Evolutionary conservation across 1,140 invertebrate genomes (phyloP), one percentile per base, ranked within the genome.

Genomic region (Dendroctonus valens): DNA sequence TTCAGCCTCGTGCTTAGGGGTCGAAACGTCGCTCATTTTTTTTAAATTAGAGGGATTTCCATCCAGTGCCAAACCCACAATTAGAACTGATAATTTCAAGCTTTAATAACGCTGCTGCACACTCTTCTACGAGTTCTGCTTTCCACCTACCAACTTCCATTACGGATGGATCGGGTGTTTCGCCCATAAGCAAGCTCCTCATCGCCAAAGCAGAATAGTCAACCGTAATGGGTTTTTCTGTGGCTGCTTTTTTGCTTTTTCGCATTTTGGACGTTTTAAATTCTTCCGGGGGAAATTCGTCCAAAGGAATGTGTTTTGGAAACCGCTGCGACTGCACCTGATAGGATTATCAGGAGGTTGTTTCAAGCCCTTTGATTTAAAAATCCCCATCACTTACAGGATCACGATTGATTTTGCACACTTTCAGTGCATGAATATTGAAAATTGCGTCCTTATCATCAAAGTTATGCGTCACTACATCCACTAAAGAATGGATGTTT

Each of bases 371-470:
- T 51, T 46, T 46, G 50, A n/a, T 3, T n/a, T 52, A 8, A 26
- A 52, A 26, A 46, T 2, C 1, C n/a, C 4, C 9, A 14, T 46
- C 58, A 41, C 64, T 67, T 49, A 67, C 80, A 2, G 82, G 73
- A 49, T 81, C 81, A 55, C 82, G 78, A 49, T 81, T 73, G 63
- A 83, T 80, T 73, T 81, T 68, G 73, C 78, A 73, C 4, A 83
- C 81, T 76, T 83, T 83, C 55, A 84, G 78, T 7, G 81, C 81
- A 64, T 83, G 81, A 15, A 84, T 76, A 59, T 77, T 78, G 71
- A 84, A 84, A 48, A 80, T 81, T 0, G 68, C 59, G 3, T 82
- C 80, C 44, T 81, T 77, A 51, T 81, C 79, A 53, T 82, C 78
- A 76, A 80, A 83, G 69, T 82, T 84, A 39, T 75, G 77, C 0